Evolutionary conservation across 2,113 vertebrate species (phyloP).

Genomic region (Hucho hucho): DNA sequence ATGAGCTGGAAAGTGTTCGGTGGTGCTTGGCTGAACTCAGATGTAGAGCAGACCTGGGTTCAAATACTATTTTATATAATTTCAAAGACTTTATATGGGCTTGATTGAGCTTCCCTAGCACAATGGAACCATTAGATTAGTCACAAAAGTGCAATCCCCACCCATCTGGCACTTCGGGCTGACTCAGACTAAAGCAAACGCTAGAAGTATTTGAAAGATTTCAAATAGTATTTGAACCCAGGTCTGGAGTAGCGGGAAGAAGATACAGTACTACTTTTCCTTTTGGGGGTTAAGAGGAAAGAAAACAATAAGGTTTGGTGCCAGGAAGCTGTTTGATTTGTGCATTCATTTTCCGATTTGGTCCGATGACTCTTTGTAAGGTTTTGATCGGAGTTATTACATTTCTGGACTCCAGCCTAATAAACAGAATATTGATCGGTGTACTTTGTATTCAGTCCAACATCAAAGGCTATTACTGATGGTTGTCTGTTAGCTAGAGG

Average conservation of each 20-base stretch:
- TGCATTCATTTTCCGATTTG: conserved; percentile 10
- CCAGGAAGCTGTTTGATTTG: conserved; percentile 1
- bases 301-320: not conserved
- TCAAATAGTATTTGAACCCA: too few relatives aligned
- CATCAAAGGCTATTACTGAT: not conserved
- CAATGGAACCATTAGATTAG: too few relatives aligned
- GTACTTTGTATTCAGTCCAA: conserved; percentile 10
- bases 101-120: too few relatives aligned
- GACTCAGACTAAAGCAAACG: too few relatives aligned
- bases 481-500: not conserved
- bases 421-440: not conserved
- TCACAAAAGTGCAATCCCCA: too few relatives aligned
- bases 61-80: too few relatives aligned
- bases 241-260: not conserved
- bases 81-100: too few relatives aligned
- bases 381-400: conserved; percentile 22
- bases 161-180: too few relatives aligned
- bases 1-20: conserved; percentile 17
- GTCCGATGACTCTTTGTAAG: conserved; percentile 8
- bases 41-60: not conserved
- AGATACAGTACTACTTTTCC: not conserved
- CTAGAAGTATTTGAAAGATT: too few relatives aligned
- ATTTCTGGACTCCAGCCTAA: not conserved
- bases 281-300: not conserved
- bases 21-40: not conserved